Base-by-base conservation (phyloP, 2,113 vertebrate species). In the Semnornis frantzii region DNA sequence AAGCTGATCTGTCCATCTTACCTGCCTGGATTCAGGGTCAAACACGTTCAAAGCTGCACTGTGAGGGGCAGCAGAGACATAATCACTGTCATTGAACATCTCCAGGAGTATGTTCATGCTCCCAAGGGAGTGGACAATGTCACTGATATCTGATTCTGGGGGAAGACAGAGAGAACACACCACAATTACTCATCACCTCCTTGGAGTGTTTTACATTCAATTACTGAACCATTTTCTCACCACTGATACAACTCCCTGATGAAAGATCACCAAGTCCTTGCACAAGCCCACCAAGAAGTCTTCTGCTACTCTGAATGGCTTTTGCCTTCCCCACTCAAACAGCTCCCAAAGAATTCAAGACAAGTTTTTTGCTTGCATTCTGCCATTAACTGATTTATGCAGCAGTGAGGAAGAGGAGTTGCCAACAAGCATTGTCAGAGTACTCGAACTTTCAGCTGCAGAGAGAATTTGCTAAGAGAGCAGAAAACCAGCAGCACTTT, bases 21-120 rank as follows among this genome's bases (percentile, higher is more conserved):
- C 99, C 98, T 98, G 98, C 87, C 94, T 98, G 87, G 98, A 97
- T 30, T 96, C 91, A 0, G 84, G 89, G 63, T 50, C 81, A 30
- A 98, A 97, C 12, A 99, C 98, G 9, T 98, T 98, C 78, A 99
- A 96, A 90, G 98, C 99, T 6, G 98, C 98, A 12, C 98, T 99
- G 90, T 99, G 99, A 8, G 99, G 99, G 2, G 99, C 98, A 10
- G 94, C 97, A 1, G 98, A 97, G 77, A 99, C 97, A 59, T 99
- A 99, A 46, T 99, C 98, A 1, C 84, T 96, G 71, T 98, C 98
- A 54, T 97, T 99, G 98, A 98, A 98, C 97, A 99, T 88, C 12
- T 98, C 98, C 94, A 98, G 96, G 50, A 98, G 96, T 72, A 99
- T 96, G 93, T 98, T 97, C 97, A 98, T 98, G 82, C 96, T 96